Percentiles rank a stretch among this genome's conserved stretches.
Conservation (phyloP, 2,113 vertebrate species). For the Capra hircus region DNA sequence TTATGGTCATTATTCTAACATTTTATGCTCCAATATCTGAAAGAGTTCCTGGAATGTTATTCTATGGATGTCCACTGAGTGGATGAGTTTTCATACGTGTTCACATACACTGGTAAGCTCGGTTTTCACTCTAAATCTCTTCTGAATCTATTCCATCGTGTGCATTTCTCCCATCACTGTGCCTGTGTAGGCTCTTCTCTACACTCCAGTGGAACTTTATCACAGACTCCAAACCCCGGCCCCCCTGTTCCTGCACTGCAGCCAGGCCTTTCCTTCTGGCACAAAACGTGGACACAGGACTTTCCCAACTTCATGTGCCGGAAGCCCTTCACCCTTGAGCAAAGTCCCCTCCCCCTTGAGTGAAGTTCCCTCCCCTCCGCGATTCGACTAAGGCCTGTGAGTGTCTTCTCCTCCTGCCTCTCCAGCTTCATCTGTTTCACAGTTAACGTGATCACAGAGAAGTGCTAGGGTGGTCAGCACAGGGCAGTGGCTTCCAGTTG, state of each 20-base stretch:
- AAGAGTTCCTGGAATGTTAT: background rate
- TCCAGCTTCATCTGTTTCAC: background rate
- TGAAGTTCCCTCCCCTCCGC: background rate
- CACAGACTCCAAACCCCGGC: too few species aligned
- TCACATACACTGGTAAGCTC: background rate
- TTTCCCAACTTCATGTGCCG: background rate
- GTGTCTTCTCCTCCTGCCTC: background rate
- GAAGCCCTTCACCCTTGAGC: background rate
- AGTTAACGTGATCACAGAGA: background rate
- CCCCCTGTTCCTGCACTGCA: too few species aligned
- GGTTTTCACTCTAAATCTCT: background rate
- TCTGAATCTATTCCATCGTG: background rate
- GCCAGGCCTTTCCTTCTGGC: background rate
- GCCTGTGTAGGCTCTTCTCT: accelerated
- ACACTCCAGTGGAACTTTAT: background rate
- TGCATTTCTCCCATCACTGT: accelerated
- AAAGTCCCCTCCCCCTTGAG: background rate
- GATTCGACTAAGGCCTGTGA: too few species aligned
- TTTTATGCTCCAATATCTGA: background rate
- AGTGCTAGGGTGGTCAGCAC: accelerated
- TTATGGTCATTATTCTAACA: background rate
- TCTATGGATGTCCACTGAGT: background rate
- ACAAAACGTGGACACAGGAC: accelerated
- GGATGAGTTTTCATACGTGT: background rate
- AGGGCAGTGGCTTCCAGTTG: background rate